Evolutionary conservation across 2,113 vertebrate genomes (phyloP).

Genomic region (Oncorhynchus keta): DNA sequence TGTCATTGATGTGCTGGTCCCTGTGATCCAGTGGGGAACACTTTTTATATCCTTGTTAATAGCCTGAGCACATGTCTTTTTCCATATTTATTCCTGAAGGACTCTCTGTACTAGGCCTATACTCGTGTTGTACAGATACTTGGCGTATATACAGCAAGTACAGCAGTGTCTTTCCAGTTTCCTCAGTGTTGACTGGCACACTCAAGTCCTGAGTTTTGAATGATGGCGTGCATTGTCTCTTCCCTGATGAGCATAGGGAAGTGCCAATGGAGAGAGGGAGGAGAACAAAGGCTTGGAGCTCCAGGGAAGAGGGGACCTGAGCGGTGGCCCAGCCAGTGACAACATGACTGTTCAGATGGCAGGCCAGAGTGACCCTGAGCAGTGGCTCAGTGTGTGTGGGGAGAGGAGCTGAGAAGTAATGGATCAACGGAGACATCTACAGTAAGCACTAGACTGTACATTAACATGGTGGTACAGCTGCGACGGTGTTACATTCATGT

Average conservation of each 20-base stretch:
- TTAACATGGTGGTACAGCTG: not conserved
- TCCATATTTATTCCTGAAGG: not conserved
- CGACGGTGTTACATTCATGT: slow-evolving; percentile 17
- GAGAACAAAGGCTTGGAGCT: slow-evolving; percentile 29
- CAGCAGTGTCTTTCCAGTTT: not conserved
- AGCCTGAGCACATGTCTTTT: not conserved
- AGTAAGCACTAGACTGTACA: slow-evolving; percentile 46
- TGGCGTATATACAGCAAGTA: not conserved
- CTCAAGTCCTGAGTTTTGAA: slow-evolving; percentile 1
- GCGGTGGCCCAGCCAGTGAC: slow-evolving; percentile 20
- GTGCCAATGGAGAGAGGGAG: slow-evolving; percentile 35
- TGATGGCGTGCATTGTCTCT: slow-evolving; percentile 26
- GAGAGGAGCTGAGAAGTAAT: slow-evolving; percentile 28
- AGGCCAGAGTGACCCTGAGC: slow-evolving; percentile 41
- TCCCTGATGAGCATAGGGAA: slow-evolving; percentile 44
- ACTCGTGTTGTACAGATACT: not conserved
- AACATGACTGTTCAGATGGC: slow-evolving; percentile 34
- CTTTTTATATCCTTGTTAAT: not conserved
- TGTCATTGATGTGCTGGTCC: not conserved
- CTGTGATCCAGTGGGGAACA: not conserved
- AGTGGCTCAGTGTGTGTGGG: slow-evolving; percentile 14
- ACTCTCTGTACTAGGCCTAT: not conserved
- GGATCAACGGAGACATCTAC: slow-evolving; percentile 35
- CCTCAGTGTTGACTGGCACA: not conserved
- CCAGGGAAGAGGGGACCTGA: slow-evolving; percentile 3